Percentiles rank a stretch among this genome's conserved stretches.
Evolutionary conservation across 92 coral and sea anemone genomes (phyloP).

Genomic region (Phymanthus crucifer): DNA sequence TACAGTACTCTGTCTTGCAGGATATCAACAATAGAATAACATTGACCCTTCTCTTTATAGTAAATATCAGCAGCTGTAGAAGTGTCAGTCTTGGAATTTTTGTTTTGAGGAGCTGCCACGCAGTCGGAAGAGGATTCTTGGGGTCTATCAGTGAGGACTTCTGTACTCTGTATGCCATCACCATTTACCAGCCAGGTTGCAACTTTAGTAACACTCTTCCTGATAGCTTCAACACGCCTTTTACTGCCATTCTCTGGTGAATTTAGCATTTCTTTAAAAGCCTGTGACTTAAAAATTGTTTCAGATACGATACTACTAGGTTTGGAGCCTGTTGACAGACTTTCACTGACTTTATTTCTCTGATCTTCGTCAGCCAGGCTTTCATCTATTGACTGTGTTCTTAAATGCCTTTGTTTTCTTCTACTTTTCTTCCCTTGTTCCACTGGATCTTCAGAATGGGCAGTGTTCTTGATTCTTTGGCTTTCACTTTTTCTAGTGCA

Average conservation of each 20-base stretch:
- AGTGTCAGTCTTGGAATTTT: background rate
- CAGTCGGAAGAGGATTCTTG: background rate
- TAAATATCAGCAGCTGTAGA: background rate
- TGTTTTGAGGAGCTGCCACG: background rate
- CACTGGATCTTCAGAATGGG: background rate
- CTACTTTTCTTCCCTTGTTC: background rate
- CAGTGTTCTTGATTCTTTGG: background rate
- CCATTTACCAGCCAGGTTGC: conserved; percentile 27
- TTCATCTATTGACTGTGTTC: conserved; percentile 28
- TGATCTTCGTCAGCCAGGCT: conserved; percentile 24
- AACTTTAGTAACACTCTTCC: conserved; percentile 22
- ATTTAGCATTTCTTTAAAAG: conserved; percentile 16
- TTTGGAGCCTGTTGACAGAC: conserved; percentile 9
- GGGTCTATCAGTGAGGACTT: background rate
- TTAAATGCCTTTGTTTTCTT: background rate
- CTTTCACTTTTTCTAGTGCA: background rate
- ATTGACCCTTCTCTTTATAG: background rate
- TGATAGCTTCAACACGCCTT: conserved; percentile 20
- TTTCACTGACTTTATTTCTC: conserved; percentile 6
- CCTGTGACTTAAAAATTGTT: conserved; percentile 16
- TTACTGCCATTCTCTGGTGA: conserved; percentile 4
- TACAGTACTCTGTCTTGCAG: conserved; percentile 13
- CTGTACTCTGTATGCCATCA: background rate
- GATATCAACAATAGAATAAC: conserved; percentile 18
- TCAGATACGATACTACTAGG: conserved; percentile 33